A percentile compares a stretch with the other conserved stretches of the same genome.
Conservation (phyloP, 1,140 invertebrate species). For the Scylla paramamosain region DNA sequence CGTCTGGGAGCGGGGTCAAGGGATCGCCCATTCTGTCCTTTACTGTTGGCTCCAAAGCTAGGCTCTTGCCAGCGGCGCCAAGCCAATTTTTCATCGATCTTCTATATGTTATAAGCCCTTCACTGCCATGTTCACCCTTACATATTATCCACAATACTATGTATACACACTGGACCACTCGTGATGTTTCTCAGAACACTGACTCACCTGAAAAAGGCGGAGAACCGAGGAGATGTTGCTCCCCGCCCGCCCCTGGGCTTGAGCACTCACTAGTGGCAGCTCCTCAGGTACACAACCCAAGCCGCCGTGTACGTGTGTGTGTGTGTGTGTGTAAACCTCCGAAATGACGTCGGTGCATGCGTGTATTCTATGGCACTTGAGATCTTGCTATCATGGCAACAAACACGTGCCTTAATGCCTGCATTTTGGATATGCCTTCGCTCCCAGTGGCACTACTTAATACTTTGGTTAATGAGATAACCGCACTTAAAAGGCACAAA, state of each 20-base stretch:
- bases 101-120: background rate
- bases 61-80: conserved; percentile 64
- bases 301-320: background rate
- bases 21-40: conserved; percentile 66
- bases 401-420: too few relatives aligned
- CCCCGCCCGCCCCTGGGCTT: conserved; percentile 63
- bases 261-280: conserved; percentile 64
- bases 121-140: background rate
- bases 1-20: conserved; percentile 57
- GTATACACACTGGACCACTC: background rate
- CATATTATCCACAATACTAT: background rate
- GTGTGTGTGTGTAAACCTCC: conserved; percentile 18
- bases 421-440: background rate
- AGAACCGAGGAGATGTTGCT: conserved; percentile 57
- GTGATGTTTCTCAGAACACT: too few relatives aligned
- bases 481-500: background rate
- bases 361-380: background rate
- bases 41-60: conserved; percentile 60
- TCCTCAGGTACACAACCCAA: conserved; percentile 17
- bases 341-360: background rate
- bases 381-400: background rate
- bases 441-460: background rate
- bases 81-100: conserved; percentile 61
- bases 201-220: conserved; percentile 57
- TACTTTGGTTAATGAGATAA: background rate